Base-by-base conservation (phyloP, 2,113 vertebrate species). In the Syngnathoides biaculeatus region DNA sequence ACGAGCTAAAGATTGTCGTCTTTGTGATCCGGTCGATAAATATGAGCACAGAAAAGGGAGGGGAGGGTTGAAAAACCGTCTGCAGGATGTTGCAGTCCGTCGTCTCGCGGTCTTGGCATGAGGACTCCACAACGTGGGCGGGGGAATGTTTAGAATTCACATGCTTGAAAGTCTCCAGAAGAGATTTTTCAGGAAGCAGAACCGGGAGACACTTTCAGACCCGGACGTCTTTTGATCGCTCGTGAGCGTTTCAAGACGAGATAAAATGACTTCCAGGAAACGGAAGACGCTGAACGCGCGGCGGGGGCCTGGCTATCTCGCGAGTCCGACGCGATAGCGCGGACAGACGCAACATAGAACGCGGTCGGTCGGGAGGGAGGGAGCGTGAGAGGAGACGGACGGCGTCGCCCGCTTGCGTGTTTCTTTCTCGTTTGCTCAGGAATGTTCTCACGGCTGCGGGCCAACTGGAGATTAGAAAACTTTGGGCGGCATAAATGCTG, bases 351-450 rank as follows among this genome's bases (percentile, higher is more conserved):
- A 0, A 22, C 58, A 40, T 11, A 6, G 38, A 38, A 3, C 35
- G 56, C 26, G n/a, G n/a, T n/a, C n/a, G n/a, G n/a, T n/a, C n/a
- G n/a, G n/a, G n/a, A n/a, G n/a, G 61, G 47, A 15, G 8, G 2
- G 10, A 45, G 64, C 8, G 60, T 20, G 53, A 56, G 53, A 27
- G 24, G 22, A 53, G 13, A 85, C 86, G 74, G 13, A 85, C 86
- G 74, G 81, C 65, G 85, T 77, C 75, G 68, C 59, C 69, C 71
- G 15, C 38, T 39, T 40, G 27, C 61, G 73, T 85, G 83, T 77
- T 82, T 81, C 65, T 75, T 88, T 88, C 84, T 73, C 68, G 87
- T 86, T 89, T 89, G 61, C 75, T 74, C 39, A 65, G 86, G 88
- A 91, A 90, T 90, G 87, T 78, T 75, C 60, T 71, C 65, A 40